These are phyloP conservation scores for Scopus umbretta DNA, from an alignment of 2,113 vertebrate genomes.

Conservation along the genomic window DNA sequence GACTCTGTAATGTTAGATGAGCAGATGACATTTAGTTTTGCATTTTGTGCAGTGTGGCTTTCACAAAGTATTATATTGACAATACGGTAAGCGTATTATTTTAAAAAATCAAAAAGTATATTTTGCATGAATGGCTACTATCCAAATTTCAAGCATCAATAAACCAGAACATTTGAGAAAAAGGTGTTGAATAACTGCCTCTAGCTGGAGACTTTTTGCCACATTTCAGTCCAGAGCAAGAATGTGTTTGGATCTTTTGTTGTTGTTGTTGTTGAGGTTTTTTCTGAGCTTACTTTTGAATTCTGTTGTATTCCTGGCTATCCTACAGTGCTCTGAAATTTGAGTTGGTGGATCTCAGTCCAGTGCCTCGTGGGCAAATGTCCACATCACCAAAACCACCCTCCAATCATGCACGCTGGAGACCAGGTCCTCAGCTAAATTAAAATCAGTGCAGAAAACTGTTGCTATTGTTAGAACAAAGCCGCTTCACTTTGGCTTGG, in stretches of 20 bases:
- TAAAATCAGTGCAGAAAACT: background rate
- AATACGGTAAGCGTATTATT: background rate
- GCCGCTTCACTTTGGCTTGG: background rate
- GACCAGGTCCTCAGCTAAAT: background rate
- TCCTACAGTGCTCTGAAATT: background rate
- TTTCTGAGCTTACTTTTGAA: background rate
- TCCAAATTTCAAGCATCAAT: background rate
- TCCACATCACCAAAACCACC: conserved; percentile 1
- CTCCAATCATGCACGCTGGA: background rate
- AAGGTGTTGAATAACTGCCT: background rate
- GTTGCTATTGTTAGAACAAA: background rate
- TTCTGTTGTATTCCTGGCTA: background rate
- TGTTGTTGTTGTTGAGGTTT: background rate
- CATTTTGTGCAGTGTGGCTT: background rate
- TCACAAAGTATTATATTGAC: background rate
- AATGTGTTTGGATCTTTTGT: background rate
- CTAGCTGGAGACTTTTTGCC: background rate
- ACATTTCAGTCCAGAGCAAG: background rate
- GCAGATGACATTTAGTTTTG: background rate
- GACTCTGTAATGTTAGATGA: background rate
- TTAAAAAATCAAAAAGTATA: background rate
- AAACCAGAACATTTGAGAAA: background rate
- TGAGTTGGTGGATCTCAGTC: conserved; percentile 43
- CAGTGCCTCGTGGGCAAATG: conserved; percentile 28
- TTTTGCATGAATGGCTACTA: background rate